Conservation (phyloP, 2,888 invertebrate species). For the Monoplex corrugatus region DNA sequence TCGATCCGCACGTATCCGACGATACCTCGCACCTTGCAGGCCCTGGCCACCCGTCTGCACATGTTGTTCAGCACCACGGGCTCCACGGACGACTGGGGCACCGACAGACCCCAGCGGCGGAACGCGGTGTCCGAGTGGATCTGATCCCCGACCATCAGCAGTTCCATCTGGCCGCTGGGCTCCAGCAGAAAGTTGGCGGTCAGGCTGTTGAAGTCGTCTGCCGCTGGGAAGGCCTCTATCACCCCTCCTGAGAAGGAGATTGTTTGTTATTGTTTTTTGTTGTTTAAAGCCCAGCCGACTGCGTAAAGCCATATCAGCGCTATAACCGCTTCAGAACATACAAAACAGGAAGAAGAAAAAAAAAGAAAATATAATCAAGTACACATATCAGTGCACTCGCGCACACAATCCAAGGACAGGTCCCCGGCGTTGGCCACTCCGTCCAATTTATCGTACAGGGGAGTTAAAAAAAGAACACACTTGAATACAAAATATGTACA, state of each 20-base stretch:
- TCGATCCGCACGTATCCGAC: conserved; percentile 80
- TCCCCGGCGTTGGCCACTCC: too few species aligned
- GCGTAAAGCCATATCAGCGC: too few species aligned
- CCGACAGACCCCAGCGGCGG: conserved; percentile 79
- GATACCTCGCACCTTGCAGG: conserved; percentile 78
- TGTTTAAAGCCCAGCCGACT: too few species aligned
- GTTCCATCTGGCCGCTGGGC: conserved; percentile 75
- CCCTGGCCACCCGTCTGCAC: conserved; percentile 76
- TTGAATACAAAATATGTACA: too few species aligned
- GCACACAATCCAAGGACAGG: too few species aligned
- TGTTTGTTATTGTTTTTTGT: too few species aligned
- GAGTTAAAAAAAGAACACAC: too few species aligned
- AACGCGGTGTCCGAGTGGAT: conserved; percentile 79
- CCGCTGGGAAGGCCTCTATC: conserved; percentile 81
- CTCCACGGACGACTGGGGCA: conserved; percentile 81
- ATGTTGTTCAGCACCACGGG: conserved; percentile 76
- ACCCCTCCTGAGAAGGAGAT: conserved; percentile 80
- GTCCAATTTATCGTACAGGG: too few species aligned
- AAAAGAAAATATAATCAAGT: too few species aligned
- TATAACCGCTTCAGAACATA: too few species aligned
- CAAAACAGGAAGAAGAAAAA: background rate
- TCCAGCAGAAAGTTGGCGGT: conserved; percentile 80
- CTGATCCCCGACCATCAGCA: conserved; percentile 80
- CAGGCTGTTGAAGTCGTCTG: conserved; percentile 80
- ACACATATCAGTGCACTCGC: too few species aligned